phyloP scores from a whole-genome alignment of 2,797 vertebrate species.

The Falco rusticolus region DNA sequence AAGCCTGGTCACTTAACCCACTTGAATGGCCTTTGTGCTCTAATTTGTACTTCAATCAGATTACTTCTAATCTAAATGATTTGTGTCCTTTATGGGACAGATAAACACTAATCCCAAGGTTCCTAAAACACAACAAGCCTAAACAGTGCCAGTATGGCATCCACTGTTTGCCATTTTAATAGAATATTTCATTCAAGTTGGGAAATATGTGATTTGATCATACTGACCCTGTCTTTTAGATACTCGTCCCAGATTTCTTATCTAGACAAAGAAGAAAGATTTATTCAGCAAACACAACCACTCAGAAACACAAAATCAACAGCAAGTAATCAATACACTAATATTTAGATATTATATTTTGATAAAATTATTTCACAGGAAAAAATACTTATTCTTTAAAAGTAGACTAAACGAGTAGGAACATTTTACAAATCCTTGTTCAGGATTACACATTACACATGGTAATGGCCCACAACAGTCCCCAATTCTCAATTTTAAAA shows the following conservation, averaged over 20 bases:
- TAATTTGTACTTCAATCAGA: constrained; percentile 85
- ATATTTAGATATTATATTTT: background rate
- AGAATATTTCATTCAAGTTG: constrained; percentile 15
- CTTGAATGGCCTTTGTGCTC: constrained; percentile 81
- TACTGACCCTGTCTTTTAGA: background rate
- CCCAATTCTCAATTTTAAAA: background rate
- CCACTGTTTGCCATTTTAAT: constrained; percentile 7
- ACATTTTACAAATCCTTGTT: background rate
- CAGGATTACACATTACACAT: background rate
- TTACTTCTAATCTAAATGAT: constrained; percentile 86
- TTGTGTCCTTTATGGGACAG: constrained; percentile 79
- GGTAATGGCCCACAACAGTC: background rate
- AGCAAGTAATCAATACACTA: background rate
- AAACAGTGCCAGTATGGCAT: background rate
- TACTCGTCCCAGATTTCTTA: background rate
- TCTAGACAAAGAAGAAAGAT: background rate
- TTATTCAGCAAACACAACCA: background rate
- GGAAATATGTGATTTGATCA: constrained; percentile 32
- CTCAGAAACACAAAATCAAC: background rate
- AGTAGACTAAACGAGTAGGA: background rate
- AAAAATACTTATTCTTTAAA: background rate
- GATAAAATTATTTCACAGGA: background rate
- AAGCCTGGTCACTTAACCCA: constrained; percentile 81
- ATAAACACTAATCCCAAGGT: constrained; percentile 80
- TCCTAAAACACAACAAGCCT: constrained; percentile 66